Percentiles rank a stretch among this genome's conserved stretches.
phyloP scores from a whole-genome alignment of 2,113 vertebrate species.

The Aegithalos caudatus region DNA sequence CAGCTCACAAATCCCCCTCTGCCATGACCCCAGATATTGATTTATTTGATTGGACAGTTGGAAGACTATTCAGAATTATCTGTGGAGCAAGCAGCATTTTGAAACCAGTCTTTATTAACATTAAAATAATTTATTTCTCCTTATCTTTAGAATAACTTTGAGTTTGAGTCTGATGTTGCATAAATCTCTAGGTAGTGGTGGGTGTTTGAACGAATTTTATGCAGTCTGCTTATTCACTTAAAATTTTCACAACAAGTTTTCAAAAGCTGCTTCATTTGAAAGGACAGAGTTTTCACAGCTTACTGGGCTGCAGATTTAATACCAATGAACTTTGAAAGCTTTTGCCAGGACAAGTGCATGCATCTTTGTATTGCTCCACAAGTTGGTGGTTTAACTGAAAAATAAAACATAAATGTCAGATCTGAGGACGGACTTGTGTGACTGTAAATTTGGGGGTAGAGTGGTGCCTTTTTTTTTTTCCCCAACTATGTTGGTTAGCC shows the following conservation, averaged over 20 bases:
- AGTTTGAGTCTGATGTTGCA: not conserved
- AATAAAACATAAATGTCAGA: constrained; percentile 23
- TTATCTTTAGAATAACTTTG: not conserved
- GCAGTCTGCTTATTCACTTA: constrained; percentile 5
- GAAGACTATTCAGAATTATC: constrained; percentile 25
- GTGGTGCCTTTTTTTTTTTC: not conserved
- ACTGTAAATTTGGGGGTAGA: not conserved
- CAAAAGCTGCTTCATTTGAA: constrained; percentile 3
- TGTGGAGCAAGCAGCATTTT: constrained; percentile 20
- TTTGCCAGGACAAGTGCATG: not conserved
- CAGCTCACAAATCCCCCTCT: constrained; percentile 27
- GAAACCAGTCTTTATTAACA: constrained; percentile 7
- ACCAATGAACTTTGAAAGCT: not conserved
- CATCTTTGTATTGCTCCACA: not conserved
- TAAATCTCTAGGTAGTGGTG: not conserved
- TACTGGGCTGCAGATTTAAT: not conserved
- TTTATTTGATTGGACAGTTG: constrained; percentile 51
- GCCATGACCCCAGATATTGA: not conserved
- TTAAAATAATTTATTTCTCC: not conserved
- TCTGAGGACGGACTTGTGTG: not conserved
- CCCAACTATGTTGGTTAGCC: not conserved
- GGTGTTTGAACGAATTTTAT: constrained; percentile 8
- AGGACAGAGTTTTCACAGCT: not conserved
- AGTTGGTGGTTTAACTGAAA: constrained; percentile 26
- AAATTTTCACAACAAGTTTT: constrained; percentile 4